Evolutionary conservation across 2,797 vertebrate species (phyloP).

Genomic region (Syndactyla subalaris): DNA sequence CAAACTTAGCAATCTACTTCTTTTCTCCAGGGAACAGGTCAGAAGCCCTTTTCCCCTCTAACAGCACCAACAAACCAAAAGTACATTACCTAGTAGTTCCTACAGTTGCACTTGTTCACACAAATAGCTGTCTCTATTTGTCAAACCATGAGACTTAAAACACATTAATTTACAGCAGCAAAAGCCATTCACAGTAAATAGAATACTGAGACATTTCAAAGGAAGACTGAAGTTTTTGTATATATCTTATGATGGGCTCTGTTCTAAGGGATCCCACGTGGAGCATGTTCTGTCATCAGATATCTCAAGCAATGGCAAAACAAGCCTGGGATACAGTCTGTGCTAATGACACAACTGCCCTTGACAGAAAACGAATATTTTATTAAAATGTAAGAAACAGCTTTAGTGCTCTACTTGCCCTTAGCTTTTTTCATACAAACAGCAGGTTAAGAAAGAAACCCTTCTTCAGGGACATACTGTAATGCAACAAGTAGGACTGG

Average conservation of each 20-base stretch:
- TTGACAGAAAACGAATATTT: not conserved
- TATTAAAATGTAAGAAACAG: not conserved
- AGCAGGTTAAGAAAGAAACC: not conserved
- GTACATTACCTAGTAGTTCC: not conserved
- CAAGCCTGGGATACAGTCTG: not conserved
- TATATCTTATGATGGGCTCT: not conserved
- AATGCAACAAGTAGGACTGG: not conserved
- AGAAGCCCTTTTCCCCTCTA: not conserved
- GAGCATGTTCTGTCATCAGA: not conserved
- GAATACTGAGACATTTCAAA: not conserved
- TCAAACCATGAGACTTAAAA: not conserved
- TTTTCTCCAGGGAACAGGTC: not conserved
- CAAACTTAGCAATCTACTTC: not conserved
- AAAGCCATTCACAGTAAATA: not conserved
- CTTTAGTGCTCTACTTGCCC: not conserved
- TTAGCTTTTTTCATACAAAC: not conserved
- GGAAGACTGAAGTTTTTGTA: not conserved
- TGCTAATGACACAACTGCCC: not conserved
- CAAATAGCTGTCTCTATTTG: not conserved
- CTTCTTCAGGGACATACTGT: not conserved
- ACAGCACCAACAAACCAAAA: not conserved
- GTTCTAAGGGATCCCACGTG: not conserved
- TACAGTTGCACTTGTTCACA: not conserved
- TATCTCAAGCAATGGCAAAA: not conserved
- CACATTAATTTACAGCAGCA: not conserved